Base-by-base conservation (phyloP, 2,797 vertebrate genomes). In the Rhynchonycteris naso region DNA sequence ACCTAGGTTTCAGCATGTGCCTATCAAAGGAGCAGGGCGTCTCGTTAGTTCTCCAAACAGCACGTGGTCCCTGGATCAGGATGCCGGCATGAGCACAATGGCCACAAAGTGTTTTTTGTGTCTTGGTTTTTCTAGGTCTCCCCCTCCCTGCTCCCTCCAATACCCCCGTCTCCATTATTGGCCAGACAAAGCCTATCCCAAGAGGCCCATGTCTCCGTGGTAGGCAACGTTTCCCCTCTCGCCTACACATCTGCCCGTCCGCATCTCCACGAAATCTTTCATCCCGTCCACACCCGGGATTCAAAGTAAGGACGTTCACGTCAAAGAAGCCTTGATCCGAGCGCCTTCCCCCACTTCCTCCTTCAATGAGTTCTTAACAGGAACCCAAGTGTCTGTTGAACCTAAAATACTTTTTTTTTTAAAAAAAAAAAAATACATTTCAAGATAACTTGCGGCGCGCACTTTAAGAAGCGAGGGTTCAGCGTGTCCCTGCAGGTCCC, bases 401-500 rank as follows among this genome's bases (percentile, higher is more conserved):
- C 94, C 96, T 96, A 97, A 97, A 96, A 81, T 97, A 97, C 96
- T 93, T 97, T 98, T 96, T 97, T 93, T 93, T 65, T 85, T 96
- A 13, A 47, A 38, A 96, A 93, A 96, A 91, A 83, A 84, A 85
- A 94, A 96, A 95, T 95, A 85, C 86, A 96, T 98, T 98, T 98
- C 98, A 98, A 98, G 97, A 96, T 85, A 97, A 97, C 97, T 97
- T 92, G 93, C 87, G 97, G 96, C 94, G 86, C 4, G 0, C 94
- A 96, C 98, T 98, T 98, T 95, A 98, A 98, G 98, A 96, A 97
- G 96, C 47, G 35, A 97, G 95, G 95, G 95, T 98, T 98, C 98
- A 97, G 98, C 97, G 89, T 97, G 98, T 97, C 94, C 98, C 98
- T 90, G 97, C 97, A 96, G 93, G 84, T 90, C 87, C 97, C 91